Base-by-base conservation (phyloP, 1,140 invertebrate species). In the Anadara kagoshimensis region DNA sequence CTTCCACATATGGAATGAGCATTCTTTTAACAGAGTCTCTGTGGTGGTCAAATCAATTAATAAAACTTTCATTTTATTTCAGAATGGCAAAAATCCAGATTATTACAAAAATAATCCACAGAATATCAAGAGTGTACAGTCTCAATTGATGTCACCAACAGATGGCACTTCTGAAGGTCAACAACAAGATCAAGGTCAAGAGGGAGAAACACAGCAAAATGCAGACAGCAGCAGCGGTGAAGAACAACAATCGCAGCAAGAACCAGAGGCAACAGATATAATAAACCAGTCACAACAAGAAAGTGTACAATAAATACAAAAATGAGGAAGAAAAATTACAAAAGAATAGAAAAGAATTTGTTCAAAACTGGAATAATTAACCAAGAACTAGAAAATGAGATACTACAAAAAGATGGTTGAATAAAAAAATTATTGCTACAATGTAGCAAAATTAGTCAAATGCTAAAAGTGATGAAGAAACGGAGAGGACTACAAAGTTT, bases 61-160 rank as follows among this genome's bases (percentile, higher is more conserved):
- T 12, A 53, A 41, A 36, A 18, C 22, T 20, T 45, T 49, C 12
- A 16, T 65, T 64, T 49, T 12, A 26, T 68, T 61, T 7, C 69
- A 76, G 79, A 76, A 75, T 62, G 54, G 69, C 49, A 45, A 59
- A 51, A 26, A 26, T 36, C 70, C 73, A 3, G 58, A 68, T 22
- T 75, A 76, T 57, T 78, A 78, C 64, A 81, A 70, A 72, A 65
- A 78, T n/a, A 53, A 76, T 56, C 64, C 73, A 20, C 64, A 65
- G 29, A 73, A 81, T 2, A 76, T 78, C n/a, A 47, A 53, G 20
- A 24, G 67, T n/a, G 45, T 75, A 58, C 66, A 64, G 51, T 22
- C 53, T 44, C 47, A 67, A 20, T 67, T 58, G 5, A 57, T 72
- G 14, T 29, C 69, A 8, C 65, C 70, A n/a, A 36, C 36, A 56